These are phyloP conservation scores for Sylvilagus bachmani DNA, from an alignment of 2,113 vertebrate species.

Conservation along the genomic window DNA sequence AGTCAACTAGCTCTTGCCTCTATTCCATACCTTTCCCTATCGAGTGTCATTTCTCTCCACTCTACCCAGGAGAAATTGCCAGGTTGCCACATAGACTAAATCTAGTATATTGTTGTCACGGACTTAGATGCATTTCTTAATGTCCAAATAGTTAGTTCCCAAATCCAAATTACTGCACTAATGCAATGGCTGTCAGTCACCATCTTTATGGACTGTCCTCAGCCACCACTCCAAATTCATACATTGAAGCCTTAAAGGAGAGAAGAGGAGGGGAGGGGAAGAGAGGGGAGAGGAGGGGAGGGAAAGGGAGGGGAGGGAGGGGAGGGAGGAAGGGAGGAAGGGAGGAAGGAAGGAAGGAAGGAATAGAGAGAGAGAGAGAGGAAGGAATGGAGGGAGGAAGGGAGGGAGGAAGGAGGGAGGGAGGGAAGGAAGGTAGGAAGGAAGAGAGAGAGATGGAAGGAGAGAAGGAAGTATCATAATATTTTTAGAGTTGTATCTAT, in stretches of 20 bases:
- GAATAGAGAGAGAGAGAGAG: too few relatives aligned
- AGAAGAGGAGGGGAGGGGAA: too few relatives aligned
- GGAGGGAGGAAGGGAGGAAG: too few relatives aligned
- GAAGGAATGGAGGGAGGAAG: too few relatives aligned
- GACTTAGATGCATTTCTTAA: background rate
- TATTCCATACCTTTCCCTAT: background rate
- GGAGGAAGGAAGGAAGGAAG: too few relatives aligned
- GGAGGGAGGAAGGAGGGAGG: too few relatives aligned
- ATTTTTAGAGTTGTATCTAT: too few relatives aligned
- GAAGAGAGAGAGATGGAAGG: too few relatives aligned
- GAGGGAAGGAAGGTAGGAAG: too few relatives aligned
- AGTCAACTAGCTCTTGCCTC: background rate
- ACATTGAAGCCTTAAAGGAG: background rate
- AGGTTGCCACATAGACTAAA: background rate
- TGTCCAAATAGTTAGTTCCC: background rate
- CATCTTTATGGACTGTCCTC: background rate
- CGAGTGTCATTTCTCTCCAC: background rate
- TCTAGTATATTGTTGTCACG: background rate
- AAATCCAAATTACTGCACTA: background rate
- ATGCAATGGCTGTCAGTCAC: background rate
- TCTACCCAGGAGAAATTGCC: background rate
- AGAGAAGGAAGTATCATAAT: too few relatives aligned
- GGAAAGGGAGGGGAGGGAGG: too few relatives aligned
- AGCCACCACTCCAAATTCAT: background rate
- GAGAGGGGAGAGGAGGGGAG: too few relatives aligned